Evolutionary conservation across 2,888 invertebrate species (phyloP).

Genomic region (Drosophila mercatorum): DNA sequence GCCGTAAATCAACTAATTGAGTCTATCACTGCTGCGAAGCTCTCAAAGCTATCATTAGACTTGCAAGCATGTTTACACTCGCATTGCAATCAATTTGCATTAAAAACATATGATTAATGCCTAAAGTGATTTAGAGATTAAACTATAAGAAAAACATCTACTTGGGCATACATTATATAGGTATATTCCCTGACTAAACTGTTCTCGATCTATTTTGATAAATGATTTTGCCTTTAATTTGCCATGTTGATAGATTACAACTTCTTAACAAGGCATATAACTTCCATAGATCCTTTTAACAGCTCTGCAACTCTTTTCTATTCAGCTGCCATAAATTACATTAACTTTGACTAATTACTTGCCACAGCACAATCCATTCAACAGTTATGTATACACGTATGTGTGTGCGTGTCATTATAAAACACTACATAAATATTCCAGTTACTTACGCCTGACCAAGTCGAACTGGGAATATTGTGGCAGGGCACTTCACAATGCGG

Average conservation of each 20-base stretch:
- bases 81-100: not conserved
- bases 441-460: conserved; percentile 66
- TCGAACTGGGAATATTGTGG: conserved; percentile 18
- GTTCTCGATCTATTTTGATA: not conserved
- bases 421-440: conserved; percentile 62
- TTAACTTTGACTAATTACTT: conserved; percentile 71
- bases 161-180: not conserved
- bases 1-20: conserved; percentile 1
- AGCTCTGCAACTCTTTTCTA: conserved; percentile 1
- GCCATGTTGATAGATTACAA: conserved; percentile 2
- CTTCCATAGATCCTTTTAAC: not conserved
- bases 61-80: conserved; percentile 2
- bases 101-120: not conserved
- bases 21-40: not conserved
- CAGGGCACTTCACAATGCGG: conserved; percentile 36
- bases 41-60: not conserved
- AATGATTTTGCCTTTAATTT: not conserved
- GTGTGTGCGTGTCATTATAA: conserved; percentile 29
- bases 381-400: conserved; percentile 12
- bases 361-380: conserved; percentile 26
- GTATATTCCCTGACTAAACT: no score
- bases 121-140: not conserved
- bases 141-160: not conserved
- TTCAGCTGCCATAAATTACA: conserved; percentile 29
- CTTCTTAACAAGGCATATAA: not conserved